Percentiles rank a stretch among this genome's conserved stretches.
phyloP scores from a whole-genome alignment of 2,113 vertebrate species.

The Pituophis catenifer region DNA sequence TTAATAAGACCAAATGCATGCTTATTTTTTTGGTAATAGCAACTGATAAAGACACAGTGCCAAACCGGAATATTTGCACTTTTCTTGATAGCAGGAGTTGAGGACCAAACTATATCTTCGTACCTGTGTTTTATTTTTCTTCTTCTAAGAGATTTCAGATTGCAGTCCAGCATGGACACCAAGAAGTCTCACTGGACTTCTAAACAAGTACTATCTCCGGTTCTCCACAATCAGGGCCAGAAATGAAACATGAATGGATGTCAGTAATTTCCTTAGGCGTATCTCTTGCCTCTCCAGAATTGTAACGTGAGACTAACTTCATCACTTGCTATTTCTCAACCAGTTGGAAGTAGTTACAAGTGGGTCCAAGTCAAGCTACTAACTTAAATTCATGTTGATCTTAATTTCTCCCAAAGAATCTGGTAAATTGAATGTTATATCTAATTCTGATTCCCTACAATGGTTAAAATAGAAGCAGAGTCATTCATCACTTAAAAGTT shows the following conservation, averaged over 20 bases:
- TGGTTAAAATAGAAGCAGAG: neutral
- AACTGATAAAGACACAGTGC: neutral
- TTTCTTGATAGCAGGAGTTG: neutral
- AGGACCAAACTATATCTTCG: neutral
- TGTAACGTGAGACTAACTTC: conserved; percentile 9
- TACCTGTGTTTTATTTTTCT: too few relatives aligned
- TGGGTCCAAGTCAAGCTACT: neutral
- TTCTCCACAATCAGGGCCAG: neutral
- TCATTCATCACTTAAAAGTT: neutral
- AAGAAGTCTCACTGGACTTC: neutral
- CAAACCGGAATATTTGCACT: neutral
- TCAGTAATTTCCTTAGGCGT: neutral
- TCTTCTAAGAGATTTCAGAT: neutral
- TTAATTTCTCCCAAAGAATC: neutral
- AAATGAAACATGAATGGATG: neutral
- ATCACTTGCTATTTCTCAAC: conserved; percentile 19
- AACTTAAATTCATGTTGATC: neutral
- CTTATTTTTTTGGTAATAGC: neutral
- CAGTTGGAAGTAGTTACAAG: neutral
- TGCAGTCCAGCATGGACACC: neutral
- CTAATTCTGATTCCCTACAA: neutral
- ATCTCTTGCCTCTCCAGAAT: neutral
- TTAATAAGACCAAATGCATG: neutral
- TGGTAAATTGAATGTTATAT: neutral
- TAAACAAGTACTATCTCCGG: neutral